Percentiles rank a stretch among this genome's conserved stretches.
Evolutionary conservation across 2,113 vertebrate genomes (phyloP).

Genomic region (Cephalopholis sonnerati): DNA sequence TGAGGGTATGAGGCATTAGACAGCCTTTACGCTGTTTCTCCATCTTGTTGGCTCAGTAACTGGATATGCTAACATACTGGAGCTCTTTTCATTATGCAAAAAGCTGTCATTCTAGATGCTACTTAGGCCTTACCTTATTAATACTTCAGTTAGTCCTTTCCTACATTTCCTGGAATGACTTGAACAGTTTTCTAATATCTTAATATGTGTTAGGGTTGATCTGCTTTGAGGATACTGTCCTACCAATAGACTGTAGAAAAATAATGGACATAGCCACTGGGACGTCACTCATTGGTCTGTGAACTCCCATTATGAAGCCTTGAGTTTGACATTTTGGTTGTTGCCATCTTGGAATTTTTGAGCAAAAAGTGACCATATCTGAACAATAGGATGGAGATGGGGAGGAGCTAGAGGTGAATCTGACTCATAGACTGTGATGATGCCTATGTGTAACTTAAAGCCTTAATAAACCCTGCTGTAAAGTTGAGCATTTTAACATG

Average conservation of each 20-base stretch:
- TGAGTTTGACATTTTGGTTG: too few species aligned
- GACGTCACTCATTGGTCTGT: too few species aligned
- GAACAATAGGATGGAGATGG: too few species aligned
- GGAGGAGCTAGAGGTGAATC: too few species aligned
- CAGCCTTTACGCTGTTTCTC: neutral
- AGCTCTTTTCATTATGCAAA: neutral
- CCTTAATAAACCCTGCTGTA: too few species aligned
- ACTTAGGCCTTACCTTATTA: neutral
- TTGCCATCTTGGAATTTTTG: too few species aligned
- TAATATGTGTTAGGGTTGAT: slow-evolving; percentile 39
- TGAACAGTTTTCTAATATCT: slow-evolving; percentile 43
- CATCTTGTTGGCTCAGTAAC: neutral
- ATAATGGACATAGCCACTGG: too few species aligned
- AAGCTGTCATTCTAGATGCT: slow-evolving; percentile 20
- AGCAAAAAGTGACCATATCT: too few species aligned
- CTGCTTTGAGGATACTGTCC: slow-evolving; percentile 3
- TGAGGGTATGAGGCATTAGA: neutral
- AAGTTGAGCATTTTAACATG: too few species aligned
- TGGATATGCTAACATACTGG: neutral
- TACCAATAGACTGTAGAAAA: neutral
- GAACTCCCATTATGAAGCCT: too few species aligned
- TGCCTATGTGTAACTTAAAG: too few species aligned
- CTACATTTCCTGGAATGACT: slow-evolving; percentile 23
- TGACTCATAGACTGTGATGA: too few species aligned
- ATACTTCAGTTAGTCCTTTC: slow-evolving; percentile 36